Base-by-base conservation (phyloP, 2,113 vertebrate species). In the Eudyptes chrysolophus region DNA sequence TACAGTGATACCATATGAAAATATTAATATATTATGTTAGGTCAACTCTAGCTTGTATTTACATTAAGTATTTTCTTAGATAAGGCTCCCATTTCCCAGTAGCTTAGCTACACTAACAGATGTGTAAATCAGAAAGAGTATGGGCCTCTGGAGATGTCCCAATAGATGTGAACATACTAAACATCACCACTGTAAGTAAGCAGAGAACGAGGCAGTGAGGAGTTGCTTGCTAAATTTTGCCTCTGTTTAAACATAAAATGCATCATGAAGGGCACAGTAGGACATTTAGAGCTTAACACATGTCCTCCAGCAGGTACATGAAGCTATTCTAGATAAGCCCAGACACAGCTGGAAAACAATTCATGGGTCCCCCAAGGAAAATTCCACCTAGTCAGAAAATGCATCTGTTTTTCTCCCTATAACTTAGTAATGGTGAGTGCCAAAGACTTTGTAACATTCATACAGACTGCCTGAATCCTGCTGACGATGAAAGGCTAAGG, bases 341-440 rank as follows among this genome's bases (percentile, higher is more conserved):
- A 94, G 74, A 52, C 87, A 77, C 91, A 97, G 91, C 77, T 95
- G 87, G 89, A 94, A 96, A 94, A 95, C 44, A 96, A 68, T 79
- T 96, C 93, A 80, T 17, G 34, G 48, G 84, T 92, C 66, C 17
- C 66, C 61, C 81, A 82, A 94, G 62, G 81, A 96, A 95, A 96
- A 94, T 61, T 46, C 94, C 89, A 95, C 88, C 90, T 94, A 75
- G 76, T 91, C 77, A 92, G 84, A 94, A 95, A 96, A 82, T 2
- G 36, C 58, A 93, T 96, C 92, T 96, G 78, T 24, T 96, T 96
- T 96, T 95, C 70, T 92, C 84, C 46, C 70, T 81, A 20, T 94
- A 89, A 93, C 66, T 78, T 79, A 74, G 72, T 38, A 87, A 90
- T 52, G 34, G 55, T 55, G 58, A 89, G 29, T 71, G 86, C 80